Conservation (phyloP, 2,888 invertebrate genomes). For the Thymelicus acteon region DNA sequence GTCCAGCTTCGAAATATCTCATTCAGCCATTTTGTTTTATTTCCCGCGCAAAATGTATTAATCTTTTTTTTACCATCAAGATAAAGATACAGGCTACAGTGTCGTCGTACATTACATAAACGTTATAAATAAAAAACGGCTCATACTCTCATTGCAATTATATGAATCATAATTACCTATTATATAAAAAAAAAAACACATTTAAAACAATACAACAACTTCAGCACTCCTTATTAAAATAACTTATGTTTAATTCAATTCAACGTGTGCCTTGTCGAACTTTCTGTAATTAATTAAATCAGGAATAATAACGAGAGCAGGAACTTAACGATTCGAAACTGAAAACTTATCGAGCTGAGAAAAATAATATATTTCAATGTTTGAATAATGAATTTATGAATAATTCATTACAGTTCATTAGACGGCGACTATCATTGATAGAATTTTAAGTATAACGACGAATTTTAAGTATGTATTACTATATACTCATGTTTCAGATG, state of each 20-base stretch:
- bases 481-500: too few relatives aligned
- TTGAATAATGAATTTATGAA: conserved; percentile 32
- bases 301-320: conserved; percentile 37
- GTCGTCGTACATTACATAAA: too few relatives aligned
- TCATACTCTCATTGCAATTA: too few relatives aligned
- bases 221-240: too few relatives aligned
- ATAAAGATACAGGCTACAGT: conserved; percentile 1
- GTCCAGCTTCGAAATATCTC: conserved; percentile 33
- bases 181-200: too few relatives aligned
- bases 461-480: too few relatives aligned
- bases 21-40: conserved; percentile 24
- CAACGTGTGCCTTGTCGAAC: conserved; percentile 15
- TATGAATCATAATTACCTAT: too few relatives aligned
- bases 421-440: conserved; percentile 2
- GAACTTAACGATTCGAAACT: conserved; percentile 35
- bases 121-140: too few relatives aligned
- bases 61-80: conserved; percentile 21
- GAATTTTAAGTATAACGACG: neutral
- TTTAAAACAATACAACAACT: too few relatives aligned
- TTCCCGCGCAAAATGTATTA: conserved; percentile 21
- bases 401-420: conserved; percentile 10
- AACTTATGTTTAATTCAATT: neutral
- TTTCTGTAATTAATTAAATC: conserved; percentile 32
- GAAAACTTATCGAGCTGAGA: conserved; percentile 35
- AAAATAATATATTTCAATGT: conserved; percentile 37